phyloP scores from a whole-genome alignment of 1,140 invertebrate genomes.

The Scaptomyza pallida region DNA sequence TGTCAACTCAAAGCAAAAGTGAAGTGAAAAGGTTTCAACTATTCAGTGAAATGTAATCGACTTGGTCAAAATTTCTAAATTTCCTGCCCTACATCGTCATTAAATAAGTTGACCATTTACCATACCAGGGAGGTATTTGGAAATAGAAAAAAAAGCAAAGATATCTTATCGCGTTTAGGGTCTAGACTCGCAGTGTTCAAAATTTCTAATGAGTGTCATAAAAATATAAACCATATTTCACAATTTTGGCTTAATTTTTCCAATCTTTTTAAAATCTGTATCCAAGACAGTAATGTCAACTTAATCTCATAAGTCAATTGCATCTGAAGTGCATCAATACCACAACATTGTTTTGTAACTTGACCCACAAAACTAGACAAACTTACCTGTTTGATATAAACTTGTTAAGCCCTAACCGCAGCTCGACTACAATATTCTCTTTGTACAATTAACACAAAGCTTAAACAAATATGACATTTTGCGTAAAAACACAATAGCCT shows the following conservation, averaged over 20 bases:
- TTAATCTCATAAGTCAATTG: background rate
- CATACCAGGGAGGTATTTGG: no score
- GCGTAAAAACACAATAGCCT: no score
- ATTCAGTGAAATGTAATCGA: background rate
- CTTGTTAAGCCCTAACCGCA: no score
- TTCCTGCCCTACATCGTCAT: background rate
- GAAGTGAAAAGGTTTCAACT: slow-evolving; percentile 17
- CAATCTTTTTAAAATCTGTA: slow-evolving; percentile 13
- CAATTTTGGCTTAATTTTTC: slow-evolving; percentile 10
- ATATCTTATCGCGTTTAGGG: slow-evolving; percentile 34
- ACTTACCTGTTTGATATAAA: no score
- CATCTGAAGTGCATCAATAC: background rate
- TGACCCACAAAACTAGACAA: no score
- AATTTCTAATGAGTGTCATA: slow-evolving; percentile 21
- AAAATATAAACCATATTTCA: slow-evolving; percentile 19
- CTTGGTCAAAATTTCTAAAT: background rate
- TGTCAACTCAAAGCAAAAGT: slow-evolving; percentile 24
- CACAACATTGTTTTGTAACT: no score
- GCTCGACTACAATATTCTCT: slow-evolving; percentile 8
- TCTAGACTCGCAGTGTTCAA: background rate
- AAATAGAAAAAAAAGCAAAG: background rate
- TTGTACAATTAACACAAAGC: background rate
- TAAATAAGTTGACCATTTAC: background rate
- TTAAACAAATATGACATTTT: no score
- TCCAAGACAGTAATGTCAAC: background rate